Base-by-base conservation (phyloP, 2,888 invertebrate genomes). In the Fragum fragum region DNA sequence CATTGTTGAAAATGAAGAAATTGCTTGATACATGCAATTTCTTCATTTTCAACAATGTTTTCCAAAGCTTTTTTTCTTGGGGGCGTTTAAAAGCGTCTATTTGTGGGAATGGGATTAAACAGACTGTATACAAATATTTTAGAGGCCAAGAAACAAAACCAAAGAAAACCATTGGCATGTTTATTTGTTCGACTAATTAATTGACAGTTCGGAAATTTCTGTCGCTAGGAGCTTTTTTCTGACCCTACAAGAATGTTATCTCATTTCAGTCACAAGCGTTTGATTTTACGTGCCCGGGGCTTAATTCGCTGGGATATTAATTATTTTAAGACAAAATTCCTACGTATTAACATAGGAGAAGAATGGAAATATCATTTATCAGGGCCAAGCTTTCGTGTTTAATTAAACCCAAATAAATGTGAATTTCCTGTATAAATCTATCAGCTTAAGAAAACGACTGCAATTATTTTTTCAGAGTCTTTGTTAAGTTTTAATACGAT, bases 401-500 rank as follows among this genome's bases (percentile, higher is more conserved):
- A 85, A 85, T 85, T 85, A 81, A 85, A 85, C 73, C 71, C 42
- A 72, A 81, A 85, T 85, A 81, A 85, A 81, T 77, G 73, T 66
- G 76, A 69, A 57, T 71, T 73, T 81, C 73, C 73, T 69, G 42
- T 69, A 55, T 74, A 68, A 74, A 73, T 55, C 36, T 66, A 52
- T 53, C 52, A 47, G 66, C 53, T 53, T 55, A 73, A 73, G 75
- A 75, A 76, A 76, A 73, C 63, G 73, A 69, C 57, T 66, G 76
- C 83, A 76, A 83, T 83, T 79, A 83, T 79, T 83, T 76, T 52
- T 47, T 42, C 63, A 6, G 42, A 16, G 66, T 70, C 79, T 83
- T 83, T 83, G 83, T 83, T 83, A 76, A 61, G 55, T 28, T 85
- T 81, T 85, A 85, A 85, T 85, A 79, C 72, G 85, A 85, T 85